A percentile compares a stretch with the other conserved stretches of the same genome.
Conservation (phyloP, 1,140 invertebrate species). For the Philaenus spumarius region DNA sequence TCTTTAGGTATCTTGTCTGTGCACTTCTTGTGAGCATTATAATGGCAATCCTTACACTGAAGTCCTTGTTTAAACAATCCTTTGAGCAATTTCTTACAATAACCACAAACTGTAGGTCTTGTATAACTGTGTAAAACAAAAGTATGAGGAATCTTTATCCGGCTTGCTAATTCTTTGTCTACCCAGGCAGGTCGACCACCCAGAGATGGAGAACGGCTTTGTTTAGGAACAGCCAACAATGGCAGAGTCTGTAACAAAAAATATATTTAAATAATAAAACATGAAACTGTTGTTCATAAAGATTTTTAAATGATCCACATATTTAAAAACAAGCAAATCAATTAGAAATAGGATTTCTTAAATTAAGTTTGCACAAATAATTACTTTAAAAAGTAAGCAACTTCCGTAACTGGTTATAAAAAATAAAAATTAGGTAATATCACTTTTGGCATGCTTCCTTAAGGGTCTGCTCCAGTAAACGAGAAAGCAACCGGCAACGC, state of each 20-base stretch:
- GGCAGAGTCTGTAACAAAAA: slow-evolving; percentile 4
- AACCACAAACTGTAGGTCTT: slow-evolving; percentile 81
- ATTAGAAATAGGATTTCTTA: too few species aligned
- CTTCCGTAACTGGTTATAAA: too few species aligned
- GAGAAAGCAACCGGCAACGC: too few species aligned
- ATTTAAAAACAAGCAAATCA: background rate
- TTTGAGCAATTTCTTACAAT: slow-evolving; percentile 81
- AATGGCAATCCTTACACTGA: slow-evolving; percentile 97
- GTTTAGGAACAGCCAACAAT: slow-evolving; percentile 35
- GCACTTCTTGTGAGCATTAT: slow-evolving; percentile 98
- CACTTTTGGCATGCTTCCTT: too few species aligned
- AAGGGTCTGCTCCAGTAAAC: too few species aligned
- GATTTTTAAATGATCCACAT: background rate
- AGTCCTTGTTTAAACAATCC: slow-evolving; percentile 95
- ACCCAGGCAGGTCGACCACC: slow-evolving; percentile 67
- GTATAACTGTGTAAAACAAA: slow-evolving; percentile 91
- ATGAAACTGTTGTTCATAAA: background rate
- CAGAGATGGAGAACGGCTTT: slow-evolving; percentile 63
- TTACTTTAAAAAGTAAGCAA: background rate
- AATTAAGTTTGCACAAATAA: too few species aligned
- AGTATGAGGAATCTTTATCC: slow-evolving; percentile 86
- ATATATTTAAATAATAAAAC: too few species aligned
- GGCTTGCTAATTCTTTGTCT: slow-evolving; percentile 59
- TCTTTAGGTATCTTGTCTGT: slow-evolving; percentile 91
- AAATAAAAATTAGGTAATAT: too few species aligned